phyloP scores from a whole-genome alignment of 2,888 invertebrate genomes.

The Phrixothrix hirtus region DNA sequence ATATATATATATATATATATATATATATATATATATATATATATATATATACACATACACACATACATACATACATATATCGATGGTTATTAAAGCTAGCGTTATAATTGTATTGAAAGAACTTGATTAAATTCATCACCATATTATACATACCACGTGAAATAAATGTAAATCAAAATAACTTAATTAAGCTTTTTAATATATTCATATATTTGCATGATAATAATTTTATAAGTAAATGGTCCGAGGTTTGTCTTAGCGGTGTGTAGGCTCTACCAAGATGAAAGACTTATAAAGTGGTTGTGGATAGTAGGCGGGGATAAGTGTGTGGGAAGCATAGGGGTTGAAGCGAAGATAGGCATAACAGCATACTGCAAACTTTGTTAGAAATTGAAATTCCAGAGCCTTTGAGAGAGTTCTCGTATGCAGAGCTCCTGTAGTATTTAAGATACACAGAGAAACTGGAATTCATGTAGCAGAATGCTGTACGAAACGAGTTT shows the following conservation, averaged over 20 bases:
- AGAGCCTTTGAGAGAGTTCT: constrained; percentile 45
- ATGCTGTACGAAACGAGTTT: constrained; percentile 11
- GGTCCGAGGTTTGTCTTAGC: constrained; percentile 33
- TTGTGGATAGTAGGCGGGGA: constrained; percentile 42
- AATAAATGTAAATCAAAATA: background rate
- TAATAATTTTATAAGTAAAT: constrained; percentile 18
- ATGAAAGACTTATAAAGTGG: constrained; percentile 47
- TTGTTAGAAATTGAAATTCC: constrained; percentile 51
- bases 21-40: too few species aligned
- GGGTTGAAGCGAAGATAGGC: constrained; percentile 36
- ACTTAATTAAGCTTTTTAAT: constrained; percentile 1
- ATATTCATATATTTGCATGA: constrained; percentile 13
- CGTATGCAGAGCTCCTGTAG: constrained; percentile 38
- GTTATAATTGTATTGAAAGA: background rate
- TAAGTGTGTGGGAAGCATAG: constrained; percentile 21
- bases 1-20: too few species aligned
- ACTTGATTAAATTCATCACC: background rate
- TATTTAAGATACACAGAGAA: constrained; percentile 41
- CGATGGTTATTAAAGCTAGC: background rate
- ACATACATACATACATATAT: too few species aligned
- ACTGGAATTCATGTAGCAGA: constrained; percentile 21
- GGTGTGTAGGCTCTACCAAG: constrained; percentile 44
- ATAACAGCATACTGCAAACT: constrained; percentile 44
- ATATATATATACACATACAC: too few species aligned
- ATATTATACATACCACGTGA: too few species aligned